Conservation (phyloP, 1,140 invertebrate genomes). For the Calliopsis andreniformis region DNA sequence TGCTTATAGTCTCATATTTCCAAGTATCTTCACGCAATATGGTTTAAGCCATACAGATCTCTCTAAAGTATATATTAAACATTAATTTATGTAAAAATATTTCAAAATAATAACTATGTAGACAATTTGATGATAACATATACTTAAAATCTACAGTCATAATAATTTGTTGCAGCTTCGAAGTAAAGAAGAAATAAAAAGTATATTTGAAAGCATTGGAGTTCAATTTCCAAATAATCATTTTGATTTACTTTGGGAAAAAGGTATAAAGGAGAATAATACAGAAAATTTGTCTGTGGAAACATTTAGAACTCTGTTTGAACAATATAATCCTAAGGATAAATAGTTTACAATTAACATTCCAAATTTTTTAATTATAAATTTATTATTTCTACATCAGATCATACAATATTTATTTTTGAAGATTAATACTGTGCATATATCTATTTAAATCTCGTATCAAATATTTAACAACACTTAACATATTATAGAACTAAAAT, state of each 20-base stretch:
- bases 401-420: no score
- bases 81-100: constrained; percentile 1
- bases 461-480: no score
- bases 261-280: constrained; percentile 20
- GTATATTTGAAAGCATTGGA: constrained; percentile 45
- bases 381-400: no score
- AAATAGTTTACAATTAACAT: no score
- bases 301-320: constrained; percentile 41
- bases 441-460: no score
- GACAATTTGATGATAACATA: background rate
- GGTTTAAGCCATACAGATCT: constrained; percentile 36
- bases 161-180: constrained; percentile 22
- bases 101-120: background rate
- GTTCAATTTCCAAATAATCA: constrained; percentile 37
- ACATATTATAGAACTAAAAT: no score
- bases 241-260: constrained; percentile 46
- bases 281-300: constrained; percentile 28
- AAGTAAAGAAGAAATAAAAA: constrained; percentile 43
- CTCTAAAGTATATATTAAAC: constrained; percentile 38
- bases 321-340: background rate
- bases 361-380: no score
- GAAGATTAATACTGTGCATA: no score
- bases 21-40: constrained; percentile 38
- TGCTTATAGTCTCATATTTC: constrained; percentile 39
- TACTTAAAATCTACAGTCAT: background rate